Percentiles rank a stretch among this genome's conserved stretches.
Conservation (phyloP, 2,888 invertebrate species). For the Drosophila pegasa region DNA sequence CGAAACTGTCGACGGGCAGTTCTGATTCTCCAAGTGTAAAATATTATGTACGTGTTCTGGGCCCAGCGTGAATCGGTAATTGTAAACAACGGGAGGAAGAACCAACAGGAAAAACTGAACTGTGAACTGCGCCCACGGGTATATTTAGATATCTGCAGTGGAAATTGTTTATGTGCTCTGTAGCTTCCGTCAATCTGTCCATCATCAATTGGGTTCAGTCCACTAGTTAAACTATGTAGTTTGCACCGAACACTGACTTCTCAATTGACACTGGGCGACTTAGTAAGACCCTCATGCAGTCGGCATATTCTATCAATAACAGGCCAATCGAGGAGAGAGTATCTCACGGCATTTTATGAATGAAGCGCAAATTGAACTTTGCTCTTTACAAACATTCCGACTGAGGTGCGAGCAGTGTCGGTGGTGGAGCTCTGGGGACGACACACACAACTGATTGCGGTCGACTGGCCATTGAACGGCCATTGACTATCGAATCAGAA, state of each 20-base stretch:
- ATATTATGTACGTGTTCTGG: background rate
- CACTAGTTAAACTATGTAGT: constrained; percentile 17
- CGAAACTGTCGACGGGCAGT: background rate
- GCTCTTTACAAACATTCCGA: constrained; percentile 14
- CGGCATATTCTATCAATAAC: constrained; percentile 38
- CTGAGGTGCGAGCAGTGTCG: background rate
- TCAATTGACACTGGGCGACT: constrained; percentile 20
- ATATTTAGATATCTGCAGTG: background rate
- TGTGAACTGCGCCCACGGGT: background rate
- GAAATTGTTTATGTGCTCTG: constrained; percentile 6
- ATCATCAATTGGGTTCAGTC: constrained; percentile 35
- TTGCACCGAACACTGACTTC: constrained; percentile 36
- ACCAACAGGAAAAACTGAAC: constrained; percentile 2
- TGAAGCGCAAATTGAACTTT: constrained; percentile 39
- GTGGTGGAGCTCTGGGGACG: background rate
- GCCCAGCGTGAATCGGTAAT: background rate
- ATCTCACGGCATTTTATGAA: constrained; percentile 45
- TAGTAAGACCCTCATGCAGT: constrained; percentile 13
- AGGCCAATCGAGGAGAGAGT: constrained; percentile 14
- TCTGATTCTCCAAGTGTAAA: background rate
- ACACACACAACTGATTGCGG: constrained; percentile 12
- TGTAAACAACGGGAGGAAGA: background rate
- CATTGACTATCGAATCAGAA: constrained; percentile 16
- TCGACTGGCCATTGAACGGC: constrained; percentile 22
- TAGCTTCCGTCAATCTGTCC: constrained; percentile 7